phyloP scores from a whole-genome alignment of 2,797 vertebrate species.

The Bufotes viridis region DNA sequence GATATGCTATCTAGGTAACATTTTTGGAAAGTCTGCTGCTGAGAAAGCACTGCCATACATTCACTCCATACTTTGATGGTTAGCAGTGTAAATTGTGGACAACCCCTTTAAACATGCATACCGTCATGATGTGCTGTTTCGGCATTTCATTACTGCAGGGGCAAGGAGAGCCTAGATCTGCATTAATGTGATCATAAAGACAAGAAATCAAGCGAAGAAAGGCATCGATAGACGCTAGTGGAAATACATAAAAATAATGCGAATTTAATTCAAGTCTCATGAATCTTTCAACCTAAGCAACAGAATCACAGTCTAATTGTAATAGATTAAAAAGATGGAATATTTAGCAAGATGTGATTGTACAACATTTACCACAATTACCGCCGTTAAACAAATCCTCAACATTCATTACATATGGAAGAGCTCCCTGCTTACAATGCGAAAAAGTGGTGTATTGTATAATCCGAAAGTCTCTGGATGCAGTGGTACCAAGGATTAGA shows the following conservation, averaged over 20 bases:
- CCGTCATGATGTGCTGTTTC: too few species aligned
- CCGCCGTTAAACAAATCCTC: constrained; percentile 2
- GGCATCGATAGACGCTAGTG: background rate
- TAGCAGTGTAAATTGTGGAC: too few species aligned
- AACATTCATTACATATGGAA: constrained; percentile 20
- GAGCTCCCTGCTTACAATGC: constrained; percentile 23
- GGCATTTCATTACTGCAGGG: too few species aligned
- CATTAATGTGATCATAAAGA: background rate
- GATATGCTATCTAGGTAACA: too few species aligned
- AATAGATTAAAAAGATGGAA: constrained; percentile 11
- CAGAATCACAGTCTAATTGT: constrained; percentile 3
- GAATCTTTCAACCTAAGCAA: constrained; percentile 8
- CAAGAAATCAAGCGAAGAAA: background rate
- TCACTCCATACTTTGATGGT: too few species aligned
- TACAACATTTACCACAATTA: constrained; percentile 19
- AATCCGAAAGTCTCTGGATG: constrained; percentile 19
- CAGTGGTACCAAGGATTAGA: background rate
- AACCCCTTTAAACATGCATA: too few species aligned
- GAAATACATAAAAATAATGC: background rate
- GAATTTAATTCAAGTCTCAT: background rate
- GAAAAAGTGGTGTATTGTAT: background rate
- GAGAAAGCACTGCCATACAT: too few species aligned
- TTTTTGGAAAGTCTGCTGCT: too few species aligned
- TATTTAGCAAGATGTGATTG: constrained; percentile 40
- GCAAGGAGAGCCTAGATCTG: background rate